phyloP scores from a whole-genome alignment of 2,797 vertebrate genomes.

The Mormyrus proboscirostris region DNA sequence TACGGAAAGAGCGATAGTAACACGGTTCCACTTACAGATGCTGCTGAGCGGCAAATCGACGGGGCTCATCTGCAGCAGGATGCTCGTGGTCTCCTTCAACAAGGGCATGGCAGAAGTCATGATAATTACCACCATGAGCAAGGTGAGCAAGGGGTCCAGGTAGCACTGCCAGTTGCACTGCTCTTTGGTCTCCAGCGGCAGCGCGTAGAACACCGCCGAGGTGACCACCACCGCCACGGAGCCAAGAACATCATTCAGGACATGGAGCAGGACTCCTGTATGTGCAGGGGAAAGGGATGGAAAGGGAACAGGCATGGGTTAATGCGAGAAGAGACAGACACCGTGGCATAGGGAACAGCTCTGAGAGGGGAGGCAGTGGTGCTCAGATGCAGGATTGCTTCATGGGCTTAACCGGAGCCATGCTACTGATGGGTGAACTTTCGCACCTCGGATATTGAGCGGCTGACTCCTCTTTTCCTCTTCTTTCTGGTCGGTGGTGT shows the following conservation, averaged over 20 bases:
- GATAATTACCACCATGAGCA: constrained; percentile 74
- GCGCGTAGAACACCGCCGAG: constrained; percentile 67
- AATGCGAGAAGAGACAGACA: not conserved
- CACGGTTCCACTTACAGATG: constrained; percentile 58
- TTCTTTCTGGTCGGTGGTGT: constrained; percentile 38
- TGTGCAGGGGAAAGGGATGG: not conserved
- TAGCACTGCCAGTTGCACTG: constrained; percentile 59
- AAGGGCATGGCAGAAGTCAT: constrained; percentile 66
- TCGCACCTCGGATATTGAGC: constrained; percentile 74
- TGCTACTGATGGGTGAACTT: not conserved
- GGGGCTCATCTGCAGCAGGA: constrained; percentile 76
- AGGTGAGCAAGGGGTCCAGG: constrained; percentile 72
- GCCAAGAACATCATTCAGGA: constrained; percentile 76
- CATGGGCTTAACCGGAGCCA: not conserved
- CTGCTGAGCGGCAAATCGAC: constrained; percentile 54
- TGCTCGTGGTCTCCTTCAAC: constrained; percentile 69
- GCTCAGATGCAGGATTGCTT: not conserved
- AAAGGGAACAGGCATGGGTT: not conserved
- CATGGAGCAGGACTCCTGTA: constrained; percentile 74
- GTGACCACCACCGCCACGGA: constrained; percentile 73
- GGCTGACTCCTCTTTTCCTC: constrained; percentile 55
- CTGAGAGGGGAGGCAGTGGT: not conserved
- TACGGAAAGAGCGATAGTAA: not conserved
- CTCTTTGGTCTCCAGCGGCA: constrained; percentile 43
- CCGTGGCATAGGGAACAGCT: not conserved